A percentile compares a stretch with the other conserved stretches of the same genome.
Conservation (phyloP, 1,140 invertebrate genomes). For the Temnothorax longispinosus region DNA sequence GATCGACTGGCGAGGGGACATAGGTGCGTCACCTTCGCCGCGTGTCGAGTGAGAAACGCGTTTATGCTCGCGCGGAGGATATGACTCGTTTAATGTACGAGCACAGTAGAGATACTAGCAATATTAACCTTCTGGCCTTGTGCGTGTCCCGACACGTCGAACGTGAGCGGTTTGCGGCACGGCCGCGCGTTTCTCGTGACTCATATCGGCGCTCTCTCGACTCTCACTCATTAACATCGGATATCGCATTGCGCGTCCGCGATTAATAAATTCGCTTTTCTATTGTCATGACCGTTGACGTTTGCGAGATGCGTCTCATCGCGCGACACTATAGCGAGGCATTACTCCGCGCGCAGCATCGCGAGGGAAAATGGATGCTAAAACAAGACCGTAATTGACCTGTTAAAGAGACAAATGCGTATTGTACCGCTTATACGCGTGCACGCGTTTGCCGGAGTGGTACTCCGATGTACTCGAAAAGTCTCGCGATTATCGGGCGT, state of each 20-base stretch:
- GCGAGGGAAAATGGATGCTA: no score
- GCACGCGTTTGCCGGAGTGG: not conserved
- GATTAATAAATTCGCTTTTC: not conserved
- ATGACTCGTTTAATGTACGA: constrained; percentile 8
- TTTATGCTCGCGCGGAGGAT: not conserved
- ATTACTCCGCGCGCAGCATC: not conserved
- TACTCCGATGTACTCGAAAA: constrained; percentile 53
- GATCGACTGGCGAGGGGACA: constrained; percentile 34
- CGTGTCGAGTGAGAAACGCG: not conserved
- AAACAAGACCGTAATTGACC: constrained; percentile 1
- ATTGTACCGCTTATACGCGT: constrained; percentile 30
- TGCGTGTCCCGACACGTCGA: not conserved
- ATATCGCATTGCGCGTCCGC: not conserved
- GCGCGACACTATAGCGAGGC: not conserved
- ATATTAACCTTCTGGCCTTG: not conserved
- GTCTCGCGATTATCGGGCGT: constrained; percentile 59
- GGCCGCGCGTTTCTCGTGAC: not conserved
- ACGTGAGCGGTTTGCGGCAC: constrained; percentile 5
- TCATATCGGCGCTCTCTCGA: not conserved
- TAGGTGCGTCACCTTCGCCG: not conserved
- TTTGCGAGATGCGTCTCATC: constrained; percentile 14
- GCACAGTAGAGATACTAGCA: not conserved
- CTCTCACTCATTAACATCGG: not conserved
- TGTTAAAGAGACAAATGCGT: constrained; percentile 20
- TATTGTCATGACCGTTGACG: not conserved